Percentiles rank a stretch among this genome's conserved stretches.
Evolutionary conservation across 2,888 invertebrate species (phyloP).

Genomic region (Catocala sponsa): DNA sequence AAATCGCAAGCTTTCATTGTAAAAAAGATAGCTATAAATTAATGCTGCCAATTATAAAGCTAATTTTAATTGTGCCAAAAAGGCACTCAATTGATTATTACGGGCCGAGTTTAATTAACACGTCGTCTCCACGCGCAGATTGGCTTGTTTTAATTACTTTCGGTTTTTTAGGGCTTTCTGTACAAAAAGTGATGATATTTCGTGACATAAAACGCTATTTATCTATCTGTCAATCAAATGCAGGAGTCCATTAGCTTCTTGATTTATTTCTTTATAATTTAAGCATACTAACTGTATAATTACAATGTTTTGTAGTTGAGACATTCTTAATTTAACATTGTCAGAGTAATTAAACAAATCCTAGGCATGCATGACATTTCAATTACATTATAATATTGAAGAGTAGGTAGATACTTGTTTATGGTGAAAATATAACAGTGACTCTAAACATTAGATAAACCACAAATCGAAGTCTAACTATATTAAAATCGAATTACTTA

Average conservation of each 20-base stretch:
- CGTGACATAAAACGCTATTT: conserved; percentile 21
- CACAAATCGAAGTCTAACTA: too few relatives aligned
- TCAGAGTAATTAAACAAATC: too few relatives aligned
- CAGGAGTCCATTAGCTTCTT: conserved; percentile 20
- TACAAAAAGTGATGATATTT: conserved; percentile 20
- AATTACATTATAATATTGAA: too few relatives aligned
- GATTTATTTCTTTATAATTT: too few relatives aligned
- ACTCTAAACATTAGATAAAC: too few relatives aligned
- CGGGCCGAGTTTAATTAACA: conserved; percentile 61
- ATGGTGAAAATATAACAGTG: too few relatives aligned
- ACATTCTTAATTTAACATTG: too few relatives aligned
- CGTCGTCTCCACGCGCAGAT: conserved; percentile 60
- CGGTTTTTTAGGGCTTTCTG: conserved; percentile 33
- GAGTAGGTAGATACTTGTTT: too few relatives aligned
- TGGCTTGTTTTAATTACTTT: conserved; percentile 56
- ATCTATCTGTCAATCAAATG: conserved; percentile 28
- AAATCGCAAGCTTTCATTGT: conserved; percentile 20
- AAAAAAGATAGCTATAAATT: conserved; percentile 41
- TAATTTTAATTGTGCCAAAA: conserved; percentile 57
- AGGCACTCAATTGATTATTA: conserved; percentile 61
- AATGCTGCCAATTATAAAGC: conserved; percentile 54
- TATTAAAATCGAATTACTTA: conserved; percentile 1
- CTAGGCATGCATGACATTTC: too few relatives aligned
- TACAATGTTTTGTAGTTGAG: too few relatives aligned
- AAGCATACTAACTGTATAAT: too few relatives aligned